Evolutionary conservation across 2,113 vertebrate genomes (phyloP).

Genomic region (Proterorhinus semilunaris): DNA sequence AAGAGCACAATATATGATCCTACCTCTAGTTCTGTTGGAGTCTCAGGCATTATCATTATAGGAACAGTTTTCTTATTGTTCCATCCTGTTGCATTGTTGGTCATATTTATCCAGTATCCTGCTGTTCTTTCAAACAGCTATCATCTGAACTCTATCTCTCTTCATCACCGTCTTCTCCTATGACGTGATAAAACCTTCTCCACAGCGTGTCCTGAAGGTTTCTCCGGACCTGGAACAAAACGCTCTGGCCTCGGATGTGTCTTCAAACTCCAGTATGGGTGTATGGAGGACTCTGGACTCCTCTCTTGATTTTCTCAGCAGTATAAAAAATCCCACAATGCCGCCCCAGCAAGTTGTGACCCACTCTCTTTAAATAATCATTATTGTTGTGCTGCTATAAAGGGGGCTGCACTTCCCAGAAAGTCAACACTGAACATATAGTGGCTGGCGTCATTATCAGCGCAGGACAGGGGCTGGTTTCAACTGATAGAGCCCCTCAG

Average conservation of each 20-base stretch:
- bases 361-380: constrained; percentile 7
- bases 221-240: constrained; percentile 18
- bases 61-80: constrained; percentile 24
- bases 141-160: constrained; percentile 66
- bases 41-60: constrained; percentile 63
- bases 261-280: neutral
- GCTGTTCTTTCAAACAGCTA: constrained; percentile 47
- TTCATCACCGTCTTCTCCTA: constrained; percentile 63
- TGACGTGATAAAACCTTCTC: constrained; percentile 60
- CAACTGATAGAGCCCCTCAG: constrained; percentile 63
- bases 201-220: constrained; percentile 20
- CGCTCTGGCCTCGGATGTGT: neutral
- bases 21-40: constrained; percentile 65
- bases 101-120: constrained; percentile 25
- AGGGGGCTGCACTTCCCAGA: constrained; percentile 26
- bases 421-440: constrained; percentile 34
- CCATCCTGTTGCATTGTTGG: constrained; percentile 27
- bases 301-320: neutral
- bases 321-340: neutral
- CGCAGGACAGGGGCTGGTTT: constrained; percentile 57
- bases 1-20: constrained; percentile 14
- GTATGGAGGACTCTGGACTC: constrained; percentile 5
- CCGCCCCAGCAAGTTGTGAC: constrained; percentile 5
- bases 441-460: constrained; percentile 67
- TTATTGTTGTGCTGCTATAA: constrained; percentile 9